Evolutionary conservation across 2,888 invertebrate genomes (phyloP).

Genomic region (Boloria euphrosyne): DNA sequence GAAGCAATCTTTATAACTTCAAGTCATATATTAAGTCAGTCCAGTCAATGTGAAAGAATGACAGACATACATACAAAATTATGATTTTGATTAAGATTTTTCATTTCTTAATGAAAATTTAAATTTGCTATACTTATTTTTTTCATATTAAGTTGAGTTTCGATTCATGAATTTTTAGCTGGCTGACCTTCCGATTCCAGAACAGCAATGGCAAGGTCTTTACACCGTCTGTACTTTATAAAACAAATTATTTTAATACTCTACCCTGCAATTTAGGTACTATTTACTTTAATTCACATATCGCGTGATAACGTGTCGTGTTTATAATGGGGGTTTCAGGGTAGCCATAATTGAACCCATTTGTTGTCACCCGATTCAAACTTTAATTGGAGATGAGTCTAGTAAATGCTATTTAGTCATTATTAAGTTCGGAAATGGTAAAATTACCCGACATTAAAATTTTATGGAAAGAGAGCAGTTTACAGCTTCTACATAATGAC

Average conservation of each 20-base stretch:
- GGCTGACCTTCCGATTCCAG: constrained; percentile 8
- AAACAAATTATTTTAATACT: constrained; percentile 32
- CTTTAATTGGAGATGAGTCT: constrained; percentile 13
- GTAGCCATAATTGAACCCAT: constrained; percentile 46
- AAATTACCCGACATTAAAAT: neutral
- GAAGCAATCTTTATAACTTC: too few relatives aligned
- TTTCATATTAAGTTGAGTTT: neutral
- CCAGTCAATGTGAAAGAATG: too few relatives aligned
- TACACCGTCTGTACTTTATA: constrained; percentile 16
- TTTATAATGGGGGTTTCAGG: constrained; percentile 45
- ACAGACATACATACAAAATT: too few relatives aligned
- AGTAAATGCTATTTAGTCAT: constrained; percentile 18
- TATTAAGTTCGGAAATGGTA: constrained; percentile 4
- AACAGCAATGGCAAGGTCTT: constrained; percentile 1
- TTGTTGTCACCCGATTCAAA: constrained; percentile 43
- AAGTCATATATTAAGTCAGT: too few relatives aligned
- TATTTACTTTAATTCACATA: constrained; percentile 56
- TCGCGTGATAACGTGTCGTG: constrained; percentile 53
- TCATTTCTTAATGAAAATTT: too few relatives aligned
- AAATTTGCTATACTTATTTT: too few relatives aligned
- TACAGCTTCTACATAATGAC: neutral
- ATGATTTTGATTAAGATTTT: too few relatives aligned
- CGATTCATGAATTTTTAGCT: neutral
- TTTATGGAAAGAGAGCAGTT: constrained; percentile 1
- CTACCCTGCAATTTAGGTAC: constrained; percentile 50